Conservation (phyloP, 2,888 invertebrate species). For the Mechanitis mazaeus region DNA sequence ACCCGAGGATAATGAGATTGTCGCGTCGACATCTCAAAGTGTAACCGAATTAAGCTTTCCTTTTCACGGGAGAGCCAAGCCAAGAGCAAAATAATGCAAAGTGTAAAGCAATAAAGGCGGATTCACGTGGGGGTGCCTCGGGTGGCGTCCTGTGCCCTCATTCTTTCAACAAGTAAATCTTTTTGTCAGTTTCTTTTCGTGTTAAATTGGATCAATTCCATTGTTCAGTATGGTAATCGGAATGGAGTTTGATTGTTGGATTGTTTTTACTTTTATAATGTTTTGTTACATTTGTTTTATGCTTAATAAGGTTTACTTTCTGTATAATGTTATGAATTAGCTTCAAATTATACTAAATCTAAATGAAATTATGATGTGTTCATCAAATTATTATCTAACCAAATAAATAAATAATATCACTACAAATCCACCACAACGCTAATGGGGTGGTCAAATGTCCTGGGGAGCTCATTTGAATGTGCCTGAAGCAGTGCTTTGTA, state of each 20-base stretch:
- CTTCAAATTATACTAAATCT: no score
- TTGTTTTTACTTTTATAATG: slow-evolving; percentile 3
- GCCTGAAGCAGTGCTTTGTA: slow-evolving; percentile 59
- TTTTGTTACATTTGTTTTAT: slow-evolving; percentile 7
- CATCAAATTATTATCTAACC: no score
- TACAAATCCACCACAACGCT: not conserved
- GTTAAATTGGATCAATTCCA: slow-evolving; percentile 66
- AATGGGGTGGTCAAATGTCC: slow-evolving; percentile 50
- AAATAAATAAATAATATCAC: not conserved
- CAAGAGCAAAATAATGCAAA: slow-evolving; percentile 72
- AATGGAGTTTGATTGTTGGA: slow-evolving; percentile 43
- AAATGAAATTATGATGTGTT: not conserved
- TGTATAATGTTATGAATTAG: not conserved
- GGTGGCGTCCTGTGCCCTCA: slow-evolving; percentile 58
- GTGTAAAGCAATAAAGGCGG: slow-evolving; percentile 65
- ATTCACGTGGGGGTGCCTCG: slow-evolving; percentile 46
- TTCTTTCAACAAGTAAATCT: slow-evolving; percentile 50
- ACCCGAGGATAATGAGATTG: slow-evolving; percentile 70
- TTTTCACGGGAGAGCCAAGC: slow-evolving; percentile 58
- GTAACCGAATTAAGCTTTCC: slow-evolving; percentile 74
- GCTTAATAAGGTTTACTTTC: not conserved
- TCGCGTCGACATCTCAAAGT: slow-evolving; percentile 74
- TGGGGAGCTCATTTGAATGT: slow-evolving; percentile 70
- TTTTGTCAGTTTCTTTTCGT: slow-evolving; percentile 63
- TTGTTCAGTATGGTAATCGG: slow-evolving; percentile 58